A percentile compares a stretch with the other conserved stretches of the same genome.
phyloP scores from a whole-genome alignment of 2,113 vertebrate genomes.

The Grammomys dolichurus region DNA sequence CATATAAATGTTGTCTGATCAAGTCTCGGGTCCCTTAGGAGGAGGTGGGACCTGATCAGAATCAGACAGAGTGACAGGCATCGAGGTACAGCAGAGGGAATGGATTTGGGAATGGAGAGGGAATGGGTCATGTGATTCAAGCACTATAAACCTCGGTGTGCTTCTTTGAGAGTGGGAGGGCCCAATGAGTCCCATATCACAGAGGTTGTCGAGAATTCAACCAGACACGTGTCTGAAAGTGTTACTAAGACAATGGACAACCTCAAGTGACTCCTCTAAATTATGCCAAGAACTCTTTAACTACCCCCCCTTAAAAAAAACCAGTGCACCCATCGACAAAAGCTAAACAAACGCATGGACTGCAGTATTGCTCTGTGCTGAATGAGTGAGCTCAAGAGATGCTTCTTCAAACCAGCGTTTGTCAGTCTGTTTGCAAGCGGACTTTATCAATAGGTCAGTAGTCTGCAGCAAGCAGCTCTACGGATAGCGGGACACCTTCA shows the following conservation, averaged over 20 bases:
- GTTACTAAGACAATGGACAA: background rate
- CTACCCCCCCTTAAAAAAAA: accelerated
- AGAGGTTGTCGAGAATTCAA: background rate
- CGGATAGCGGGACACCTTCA: background rate
- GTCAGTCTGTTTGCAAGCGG: background rate
- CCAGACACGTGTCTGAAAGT: background rate
- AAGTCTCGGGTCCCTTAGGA: background rate
- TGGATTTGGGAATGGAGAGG: background rate
- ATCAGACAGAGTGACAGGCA: background rate
- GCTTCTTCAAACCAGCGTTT: background rate
- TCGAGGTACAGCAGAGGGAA: background rate
- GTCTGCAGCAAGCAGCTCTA: background rate
- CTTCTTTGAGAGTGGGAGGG: background rate
- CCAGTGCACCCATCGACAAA: background rate
- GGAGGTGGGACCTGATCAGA: background rate
- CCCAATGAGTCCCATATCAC: background rate
- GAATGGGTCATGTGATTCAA: background rate
- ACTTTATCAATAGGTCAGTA: background rate
- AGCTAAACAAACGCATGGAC: background rate
- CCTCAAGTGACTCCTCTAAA: background rate
- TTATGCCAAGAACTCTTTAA: background rate
- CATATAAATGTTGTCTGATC: background rate
- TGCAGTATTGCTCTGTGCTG: background rate
- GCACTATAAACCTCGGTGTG: background rate
- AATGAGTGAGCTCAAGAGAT: background rate